Evolutionary conservation across 2,113 vertebrate genomes (phyloP).

Genomic region (Acanthochromis polyacanthus): DNA sequence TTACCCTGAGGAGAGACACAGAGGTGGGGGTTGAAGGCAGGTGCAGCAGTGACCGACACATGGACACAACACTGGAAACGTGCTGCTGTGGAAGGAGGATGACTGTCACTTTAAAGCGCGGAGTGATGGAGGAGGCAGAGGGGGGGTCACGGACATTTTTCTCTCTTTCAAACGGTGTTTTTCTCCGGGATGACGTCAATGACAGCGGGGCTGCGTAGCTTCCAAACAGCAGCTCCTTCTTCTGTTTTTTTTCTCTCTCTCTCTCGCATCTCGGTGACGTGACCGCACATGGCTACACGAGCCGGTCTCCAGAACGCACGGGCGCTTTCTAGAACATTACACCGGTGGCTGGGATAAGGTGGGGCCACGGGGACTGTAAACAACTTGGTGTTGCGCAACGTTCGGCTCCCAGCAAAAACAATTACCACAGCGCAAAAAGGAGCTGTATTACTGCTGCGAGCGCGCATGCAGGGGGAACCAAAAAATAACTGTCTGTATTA

Average conservation of each 20-base stretch:
- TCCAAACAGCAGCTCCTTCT: constrained; percentile 53
- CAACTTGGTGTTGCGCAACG: constrained; percentile 82
- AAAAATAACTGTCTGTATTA: no score
- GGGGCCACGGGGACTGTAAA: constrained; percentile 83
- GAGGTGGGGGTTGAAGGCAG: constrained; percentile 1
- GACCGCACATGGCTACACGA: constrained; percentile 62
- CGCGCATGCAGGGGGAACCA: no score
- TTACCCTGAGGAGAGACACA: constrained; percentile 88
- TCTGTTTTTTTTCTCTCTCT: background rate
- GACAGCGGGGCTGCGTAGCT: constrained; percentile 63
- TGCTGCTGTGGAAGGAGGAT: background rate
- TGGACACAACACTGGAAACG: constrained; percentile 5
- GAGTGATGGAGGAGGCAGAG: background rate
- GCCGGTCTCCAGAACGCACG: constrained; percentile 27
- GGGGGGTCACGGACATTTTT: constrained; percentile 41
- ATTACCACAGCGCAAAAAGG: background rate
- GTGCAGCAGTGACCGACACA: background rate
- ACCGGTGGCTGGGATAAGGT: constrained; percentile 67
- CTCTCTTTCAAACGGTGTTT: constrained; percentile 62
- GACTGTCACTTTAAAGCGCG: constrained; percentile 66
- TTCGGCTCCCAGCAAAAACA: constrained; percentile 15
- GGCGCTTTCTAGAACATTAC: constrained; percentile 72
- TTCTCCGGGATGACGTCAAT: constrained; percentile 74
- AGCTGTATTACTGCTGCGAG: no score
- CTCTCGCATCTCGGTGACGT: constrained; percentile 67